phyloP scores from a whole-genome alignment of 1,140 invertebrate genomes.

The Platyscapa corneri region DNA sequence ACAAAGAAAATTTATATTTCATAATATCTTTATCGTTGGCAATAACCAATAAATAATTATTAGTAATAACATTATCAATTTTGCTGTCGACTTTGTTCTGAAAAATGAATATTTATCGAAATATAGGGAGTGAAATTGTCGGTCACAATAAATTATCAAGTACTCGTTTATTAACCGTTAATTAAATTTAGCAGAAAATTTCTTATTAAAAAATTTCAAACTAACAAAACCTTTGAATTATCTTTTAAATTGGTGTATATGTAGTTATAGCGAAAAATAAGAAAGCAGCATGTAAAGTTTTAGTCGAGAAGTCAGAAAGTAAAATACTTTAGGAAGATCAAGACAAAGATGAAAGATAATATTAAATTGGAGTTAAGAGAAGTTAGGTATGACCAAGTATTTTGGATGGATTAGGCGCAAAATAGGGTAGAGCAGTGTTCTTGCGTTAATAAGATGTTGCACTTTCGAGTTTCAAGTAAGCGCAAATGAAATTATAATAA shows the following conservation, averaged over 20 bases:
- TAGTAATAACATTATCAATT: background rate
- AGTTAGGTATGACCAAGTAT: background rate
- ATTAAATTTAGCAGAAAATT: too few species aligned
- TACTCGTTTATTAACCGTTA: background rate
- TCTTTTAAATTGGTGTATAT: too few species aligned
- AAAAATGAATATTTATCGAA: background rate
- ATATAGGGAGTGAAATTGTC: background rate
- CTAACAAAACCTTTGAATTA: too few species aligned
- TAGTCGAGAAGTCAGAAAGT: background rate
- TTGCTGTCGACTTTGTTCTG: background rate
- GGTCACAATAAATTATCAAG: background rate
- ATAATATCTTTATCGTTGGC: too few species aligned
- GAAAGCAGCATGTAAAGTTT: background rate
- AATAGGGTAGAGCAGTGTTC: background rate
- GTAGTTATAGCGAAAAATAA: background rate
- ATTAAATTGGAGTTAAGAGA: background rate
- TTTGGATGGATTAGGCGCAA: background rate
- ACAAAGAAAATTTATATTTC: too few species aligned
- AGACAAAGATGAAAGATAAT: background rate
- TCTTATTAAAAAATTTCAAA: too few species aligned
- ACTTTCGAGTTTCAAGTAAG: background rate
- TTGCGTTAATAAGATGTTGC: background rate
- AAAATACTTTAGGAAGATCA: background rate
- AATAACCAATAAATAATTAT: too few species aligned
- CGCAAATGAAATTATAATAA: background rate